Base-by-base conservation (phyloP, 1,140 invertebrate genomes). In the Hycleus phaleratus region DNA sequence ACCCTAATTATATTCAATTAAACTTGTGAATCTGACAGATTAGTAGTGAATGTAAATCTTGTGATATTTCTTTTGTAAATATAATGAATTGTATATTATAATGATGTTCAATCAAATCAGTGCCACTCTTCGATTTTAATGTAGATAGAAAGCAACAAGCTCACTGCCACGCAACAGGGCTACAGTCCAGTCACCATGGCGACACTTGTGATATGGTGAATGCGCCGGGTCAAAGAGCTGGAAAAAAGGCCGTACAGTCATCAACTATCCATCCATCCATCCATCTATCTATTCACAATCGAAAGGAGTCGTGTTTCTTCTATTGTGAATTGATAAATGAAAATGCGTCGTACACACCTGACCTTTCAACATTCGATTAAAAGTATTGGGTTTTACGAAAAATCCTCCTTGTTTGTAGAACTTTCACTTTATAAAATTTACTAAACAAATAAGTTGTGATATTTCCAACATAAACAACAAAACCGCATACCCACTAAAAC, bases 361-460 rank as follows among this genome's bases (percentile, higher is more conserved):
- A 49, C 46, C 47, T 32, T 42, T 42, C 11, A 48, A 57, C 45
- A 57, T 48, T 57, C 49, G 50, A 57, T 57, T 57, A 57, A 57
- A 57, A 57, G 38, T 56, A 47, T 18, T 18, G 18, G 18, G 18
- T 18, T 49, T 47, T 56, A 49, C 49, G 55, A 56, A 42, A 49
- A 49, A 56, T 48, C 46, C 48, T 49, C 46, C 25, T 7, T 42
- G 42, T 53, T 45, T 45, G 46, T 53, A 38, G 51, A 32, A 32
- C 32, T 18, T 18, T 18, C 18, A 18, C 18, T 18, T 18, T 18
- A 32, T 32, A 32, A 32, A 32, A 32, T 32, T 5, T 32, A 7
- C 32, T 7, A 32, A 4, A 32, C 7, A 32, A 32, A 32, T 32
- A 32, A 32, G 4, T 32, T 32, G 7, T 32, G 7, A 32, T 32